phyloP scores from a whole-genome alignment of 2,113 vertebrate species.

The Phyllostomus discolor region DNA sequence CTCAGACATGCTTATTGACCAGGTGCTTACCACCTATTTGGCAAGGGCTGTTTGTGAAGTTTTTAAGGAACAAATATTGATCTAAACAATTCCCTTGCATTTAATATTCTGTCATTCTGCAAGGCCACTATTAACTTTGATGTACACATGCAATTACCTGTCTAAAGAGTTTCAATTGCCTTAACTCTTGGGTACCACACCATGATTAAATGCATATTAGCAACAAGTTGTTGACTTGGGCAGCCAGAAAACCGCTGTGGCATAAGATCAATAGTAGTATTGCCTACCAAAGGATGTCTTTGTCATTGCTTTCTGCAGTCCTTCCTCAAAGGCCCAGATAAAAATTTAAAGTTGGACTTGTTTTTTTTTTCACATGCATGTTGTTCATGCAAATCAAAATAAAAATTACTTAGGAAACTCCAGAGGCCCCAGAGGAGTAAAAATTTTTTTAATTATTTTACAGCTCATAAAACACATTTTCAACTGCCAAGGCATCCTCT shows the following conservation, averaged over 20 bases:
- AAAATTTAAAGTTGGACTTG: not conserved
- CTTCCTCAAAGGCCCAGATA: not conserved
- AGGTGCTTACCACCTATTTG: constrained; percentile 31
- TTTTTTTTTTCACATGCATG: not conserved
- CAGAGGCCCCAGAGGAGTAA: not conserved
- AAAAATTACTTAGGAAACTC: not conserved
- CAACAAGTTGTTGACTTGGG: constrained; percentile 47
- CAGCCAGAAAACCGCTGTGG: constrained; percentile 52
- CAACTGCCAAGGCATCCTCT: not conserved
- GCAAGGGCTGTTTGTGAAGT: constrained; percentile 66
- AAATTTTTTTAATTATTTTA: not conserved
- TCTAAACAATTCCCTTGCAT: constrained; percentile 72
- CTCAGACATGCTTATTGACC: constrained; percentile 42
- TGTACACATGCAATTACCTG: constrained; percentile 68
- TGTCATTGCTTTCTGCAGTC: not conserved
- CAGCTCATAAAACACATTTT: constrained; percentile 20
- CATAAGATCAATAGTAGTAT: constrained; percentile 49
- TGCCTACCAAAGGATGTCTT: constrained; percentile 24
- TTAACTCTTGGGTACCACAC: constrained; percentile 37
- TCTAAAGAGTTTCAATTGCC: constrained; percentile 44
- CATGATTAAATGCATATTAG: constrained; percentile 54
- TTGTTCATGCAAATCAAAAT: constrained; percentile 2
- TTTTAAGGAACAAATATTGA: constrained; percentile 74
- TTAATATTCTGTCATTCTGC: constrained; percentile 76
- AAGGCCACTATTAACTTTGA: constrained; percentile 74